Percentiles rank a stretch among this genome's conserved stretches.
Conservation (phyloP, 1,140 invertebrate species). For the Aethina tumida region DNA sequence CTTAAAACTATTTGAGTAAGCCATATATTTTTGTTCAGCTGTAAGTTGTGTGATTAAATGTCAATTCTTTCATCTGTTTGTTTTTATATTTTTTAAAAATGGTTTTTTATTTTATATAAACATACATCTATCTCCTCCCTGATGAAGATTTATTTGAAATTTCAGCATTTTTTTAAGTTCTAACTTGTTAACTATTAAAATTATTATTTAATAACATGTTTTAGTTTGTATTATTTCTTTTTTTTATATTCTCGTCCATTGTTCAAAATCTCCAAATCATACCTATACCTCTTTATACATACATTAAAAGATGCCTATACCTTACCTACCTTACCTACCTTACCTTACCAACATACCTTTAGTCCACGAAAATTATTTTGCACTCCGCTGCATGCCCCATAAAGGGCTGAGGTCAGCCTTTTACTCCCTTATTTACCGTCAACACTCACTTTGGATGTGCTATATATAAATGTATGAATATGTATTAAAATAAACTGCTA, state of each 20-base stretch:
- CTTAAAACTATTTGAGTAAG: slow-evolving; percentile 20
- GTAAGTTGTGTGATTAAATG: slow-evolving; percentile 34
- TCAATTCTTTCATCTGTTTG: slow-evolving; percentile 26
- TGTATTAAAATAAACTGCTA: slow-evolving; percentile 39
- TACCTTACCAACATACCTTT: slow-evolving; percentile 8
- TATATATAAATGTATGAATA: slow-evolving; percentile 41
- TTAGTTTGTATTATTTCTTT: slow-evolving; percentile 28
- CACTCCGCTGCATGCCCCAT: slow-evolving; percentile 30
- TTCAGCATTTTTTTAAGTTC: slow-evolving; percentile 31
- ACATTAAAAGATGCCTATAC: slow-evolving; percentile 16
- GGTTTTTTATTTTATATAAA: slow-evolving; percentile 16
- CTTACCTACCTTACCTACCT: slow-evolving; percentile 9
- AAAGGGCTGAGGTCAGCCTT: slow-evolving; percentile 16
- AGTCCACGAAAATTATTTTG: slow-evolving; percentile 29
- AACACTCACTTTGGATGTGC: slow-evolving; percentile 39
- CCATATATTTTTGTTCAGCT: slow-evolving; percentile 15
- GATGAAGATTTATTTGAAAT: slow-evolving; percentile 28
- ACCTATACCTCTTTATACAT: slow-evolving; percentile 28
- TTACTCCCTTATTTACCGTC: slow-evolving; percentile 32
- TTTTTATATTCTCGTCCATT: slow-evolving; percentile 33
- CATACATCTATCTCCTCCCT: slow-evolving; percentile 16
- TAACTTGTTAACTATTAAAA: slow-evolving; percentile 37
- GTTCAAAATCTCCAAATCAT: slow-evolving; percentile 23
- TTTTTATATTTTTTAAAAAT: slow-evolving; percentile 20
- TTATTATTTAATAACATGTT: slow-evolving; percentile 36